A percentile compares a stretch with the other conserved stretches of the same genome.
These are phyloP conservation scores for Heterotilapia buettikoferi DNA, from an alignment of 2,113 vertebrate genomes.

Conservation along the genomic window DNA sequence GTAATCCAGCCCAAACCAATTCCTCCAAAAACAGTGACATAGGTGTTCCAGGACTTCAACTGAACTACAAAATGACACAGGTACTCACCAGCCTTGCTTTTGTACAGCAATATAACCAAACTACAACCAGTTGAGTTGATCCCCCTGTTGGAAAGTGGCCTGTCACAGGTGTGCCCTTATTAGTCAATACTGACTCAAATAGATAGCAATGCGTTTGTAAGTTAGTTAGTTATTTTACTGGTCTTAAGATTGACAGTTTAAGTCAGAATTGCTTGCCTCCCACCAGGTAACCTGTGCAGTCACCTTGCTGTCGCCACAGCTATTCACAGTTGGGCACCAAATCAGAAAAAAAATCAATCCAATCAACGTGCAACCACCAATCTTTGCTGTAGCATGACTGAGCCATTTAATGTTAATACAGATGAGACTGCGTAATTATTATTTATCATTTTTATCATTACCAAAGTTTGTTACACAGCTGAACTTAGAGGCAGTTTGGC, in stretches of 20 bases:
- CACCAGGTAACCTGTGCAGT: not conserved
- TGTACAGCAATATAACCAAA: not conserved
- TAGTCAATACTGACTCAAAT: not conserved
- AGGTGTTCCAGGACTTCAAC: not conserved
- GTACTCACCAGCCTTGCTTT: not conserved
- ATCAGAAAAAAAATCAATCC: not conserved
- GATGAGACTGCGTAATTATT: not conserved
- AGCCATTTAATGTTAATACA: not conserved
- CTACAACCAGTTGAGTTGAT: not conserved
- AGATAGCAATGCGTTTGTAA: not conserved
- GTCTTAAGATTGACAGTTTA: not conserved
- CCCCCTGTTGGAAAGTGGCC: not conserved
- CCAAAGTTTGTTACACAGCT: not conserved
- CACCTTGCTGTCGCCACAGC: not conserved
- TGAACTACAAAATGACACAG: not conserved
- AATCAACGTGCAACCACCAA: not conserved
- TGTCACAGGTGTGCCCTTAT: not conserved
- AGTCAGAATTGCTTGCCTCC: not conserved
- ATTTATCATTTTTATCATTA: not conserved
- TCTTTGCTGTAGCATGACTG: not conserved
- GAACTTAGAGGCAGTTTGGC: not conserved
- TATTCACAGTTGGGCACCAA: accelerated
- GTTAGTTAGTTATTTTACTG: not conserved
- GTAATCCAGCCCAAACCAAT: not conserved
- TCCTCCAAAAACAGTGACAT: accelerated